These are phyloP conservation scores for Enoplosus armatus DNA, from an alignment of 2,797 vertebrate species.

Conservation along the genomic window DNA sequence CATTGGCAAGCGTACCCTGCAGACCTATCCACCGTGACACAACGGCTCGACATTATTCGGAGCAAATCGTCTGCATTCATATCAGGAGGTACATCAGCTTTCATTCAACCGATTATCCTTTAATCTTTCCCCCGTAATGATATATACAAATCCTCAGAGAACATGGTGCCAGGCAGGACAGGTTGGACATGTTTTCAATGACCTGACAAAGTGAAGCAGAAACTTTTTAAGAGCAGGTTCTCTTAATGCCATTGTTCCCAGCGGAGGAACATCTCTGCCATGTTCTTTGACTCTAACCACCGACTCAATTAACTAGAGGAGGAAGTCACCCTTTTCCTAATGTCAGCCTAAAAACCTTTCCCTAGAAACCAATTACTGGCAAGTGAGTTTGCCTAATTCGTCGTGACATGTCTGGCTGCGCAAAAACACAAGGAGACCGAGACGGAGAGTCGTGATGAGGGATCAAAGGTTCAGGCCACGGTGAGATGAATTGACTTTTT, in stretches of 20 bases:
- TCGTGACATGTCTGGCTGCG: slow-evolving; percentile 75
- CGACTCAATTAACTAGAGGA: slow-evolving; percentile 75
- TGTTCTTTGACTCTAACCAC: slow-evolving; percentile 73
- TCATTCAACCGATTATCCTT: slow-evolving; percentile 58
- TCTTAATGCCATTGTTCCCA: slow-evolving; percentile 57
- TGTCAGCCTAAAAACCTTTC: slow-evolving; percentile 82
- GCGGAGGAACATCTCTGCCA: slow-evolving; percentile 50
- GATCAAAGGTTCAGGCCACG: slow-evolving; percentile 70
- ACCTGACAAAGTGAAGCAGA: slow-evolving; percentile 62
- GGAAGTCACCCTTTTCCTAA: slow-evolving; percentile 78
- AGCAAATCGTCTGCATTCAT: slow-evolving; percentile 42
- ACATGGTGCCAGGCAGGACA: slow-evolving; percentile 26
- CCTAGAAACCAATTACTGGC: slow-evolving; percentile 85
- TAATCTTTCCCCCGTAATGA: slow-evolving; percentile 55
- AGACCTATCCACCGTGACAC: slow-evolving; percentile 39
- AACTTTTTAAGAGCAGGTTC: slow-evolving; percentile 56
- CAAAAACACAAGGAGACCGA: slow-evolving; percentile 60
- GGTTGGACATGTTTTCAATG: slow-evolving; percentile 57
- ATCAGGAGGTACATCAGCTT: slow-evolving; percentile 37
- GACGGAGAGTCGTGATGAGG: slow-evolving; percentile 70
- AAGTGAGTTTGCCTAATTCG: slow-evolving; percentile 79
- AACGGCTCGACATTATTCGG: slow-evolving; percentile 38
- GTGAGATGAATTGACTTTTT: slow-evolving; percentile 72
- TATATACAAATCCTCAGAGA: slow-evolving; percentile 39
- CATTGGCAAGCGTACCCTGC: slow-evolving; percentile 49